A percentile compares a stretch with the other conserved stretches of the same genome.
phyloP scores from a whole-genome alignment of 2,888 invertebrate species.

The Tolmerus cingulatus region DNA sequence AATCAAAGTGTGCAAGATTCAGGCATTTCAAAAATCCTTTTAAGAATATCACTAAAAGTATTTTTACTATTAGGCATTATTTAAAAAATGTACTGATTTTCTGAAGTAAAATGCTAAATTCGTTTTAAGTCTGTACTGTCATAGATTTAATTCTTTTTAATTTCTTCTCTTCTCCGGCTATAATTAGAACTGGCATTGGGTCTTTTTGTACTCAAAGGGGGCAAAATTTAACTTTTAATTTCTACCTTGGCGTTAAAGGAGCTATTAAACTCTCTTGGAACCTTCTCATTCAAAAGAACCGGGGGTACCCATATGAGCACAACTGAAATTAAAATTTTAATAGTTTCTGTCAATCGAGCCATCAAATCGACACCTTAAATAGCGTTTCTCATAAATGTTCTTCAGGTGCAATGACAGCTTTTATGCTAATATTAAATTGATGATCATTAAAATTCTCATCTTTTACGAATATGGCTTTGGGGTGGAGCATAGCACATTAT shows the following conservation, averaged over 20 bases:
- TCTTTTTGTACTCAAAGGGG: neutral
- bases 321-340: constrained; percentile 24
- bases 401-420: constrained; percentile 11
- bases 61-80: too few species aligned
- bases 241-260: neutral
- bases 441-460: constrained; percentile 40
- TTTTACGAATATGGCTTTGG: neutral
- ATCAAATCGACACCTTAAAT: constrained; percentile 3
- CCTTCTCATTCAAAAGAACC: neutral
- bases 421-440: constrained; percentile 38
- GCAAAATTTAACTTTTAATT: neutral
- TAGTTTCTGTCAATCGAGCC: constrained; percentile 19
- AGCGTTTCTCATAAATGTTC: neutral
- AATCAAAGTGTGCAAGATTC: too few species aligned
- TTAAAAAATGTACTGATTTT: too few species aligned
- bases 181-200: neutral
- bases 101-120: too few species aligned
- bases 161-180: too few species aligned
- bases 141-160: too few species aligned
- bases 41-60: too few species aligned
- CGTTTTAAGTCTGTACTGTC: too few species aligned
- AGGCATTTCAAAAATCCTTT: too few species aligned
- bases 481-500: neutral
- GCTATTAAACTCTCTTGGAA: neutral
- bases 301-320: neutral